Percentiles rank a stretch among this genome's conserved stretches.
Conservation (phyloP, 2,888 invertebrate genomes). For the Nineta flava region DNA sequence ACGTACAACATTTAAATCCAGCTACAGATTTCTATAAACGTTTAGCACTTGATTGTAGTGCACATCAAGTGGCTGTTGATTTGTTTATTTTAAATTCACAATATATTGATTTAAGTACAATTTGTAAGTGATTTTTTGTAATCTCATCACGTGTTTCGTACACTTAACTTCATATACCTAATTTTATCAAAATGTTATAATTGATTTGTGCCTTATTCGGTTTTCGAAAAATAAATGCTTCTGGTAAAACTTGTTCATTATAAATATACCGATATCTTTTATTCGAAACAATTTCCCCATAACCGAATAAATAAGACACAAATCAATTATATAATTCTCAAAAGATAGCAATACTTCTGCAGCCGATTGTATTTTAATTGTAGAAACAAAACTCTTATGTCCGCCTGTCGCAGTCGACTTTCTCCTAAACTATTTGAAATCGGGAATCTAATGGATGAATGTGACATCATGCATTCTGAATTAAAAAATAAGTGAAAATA, state of each 20-base stretch:
- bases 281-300: no score
- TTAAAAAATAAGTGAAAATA: no score
- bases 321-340: no score
- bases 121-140: slow-evolving; percentile 44
- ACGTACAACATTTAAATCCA: slow-evolving; percentile 77
- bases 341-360: not conserved
- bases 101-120: slow-evolving; percentile 85
- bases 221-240: no score
- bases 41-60: slow-evolving; percentile 88
- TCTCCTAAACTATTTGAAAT: no score
- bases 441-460: no score
- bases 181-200: no score
- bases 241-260: no score
- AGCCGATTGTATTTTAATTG: not conserved
- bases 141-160: not conserved
- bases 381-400: not conserved
- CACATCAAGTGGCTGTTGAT: slow-evolving; percentile 91
- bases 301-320: no score
- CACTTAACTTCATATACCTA: slow-evolving; percentile 10
- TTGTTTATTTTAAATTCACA: slow-evolving; percentile 85
- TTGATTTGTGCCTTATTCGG: no score
- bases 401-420: not conserved
- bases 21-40: slow-evolving; percentile 97
- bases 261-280: no score
- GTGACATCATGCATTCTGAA: no score